Base-by-base conservation (phyloP, 1,140 invertebrate genomes). In the Polypedilum pembai region DNA sequence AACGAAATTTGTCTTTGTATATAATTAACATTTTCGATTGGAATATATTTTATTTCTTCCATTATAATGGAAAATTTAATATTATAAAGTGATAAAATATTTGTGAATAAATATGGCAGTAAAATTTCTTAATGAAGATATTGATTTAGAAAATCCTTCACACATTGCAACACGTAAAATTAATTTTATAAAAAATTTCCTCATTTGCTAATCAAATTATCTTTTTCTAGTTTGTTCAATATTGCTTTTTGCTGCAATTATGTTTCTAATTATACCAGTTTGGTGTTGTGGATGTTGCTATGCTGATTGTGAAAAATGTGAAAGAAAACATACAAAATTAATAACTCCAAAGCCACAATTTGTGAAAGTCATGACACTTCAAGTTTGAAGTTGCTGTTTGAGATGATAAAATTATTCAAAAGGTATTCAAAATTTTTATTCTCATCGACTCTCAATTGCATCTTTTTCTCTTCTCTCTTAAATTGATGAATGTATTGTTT, bases 351-450 rank as follows among this genome's bases (percentile, higher is more conserved):
- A 56, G 8, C n/a, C 10, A 56, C 45, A 56, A 12, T 56, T 56
- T 56, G 45, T 56, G 12, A 56, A n/a, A 56, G n/a, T 33, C 15
- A 56, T 56, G 45, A 56, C n/a, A 3, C 5, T 33, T 3, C 24
- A 33, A 33, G 24, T 33, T 33, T 33, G 5, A 33, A 3, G 5
- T 33, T 33, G 2, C 5, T 33, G 1, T 56, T 56, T 56, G 45
- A n/a, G n/a, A 56, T 56, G 12, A 4, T n/a, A 56, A 56, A 56
- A 56, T 56, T 45, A 3, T 45, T 15, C 8, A 45, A 15, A 45
- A 45, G 1, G 15, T 45, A 45, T 45, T 82, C 82, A n/a, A n/a
- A n/a, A n/a, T n/a, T n/a, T n/a, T 1, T 33, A 33, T 33, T 33
- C 24, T 33, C 24, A 33, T 33, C 5, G 24, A 33, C 24, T 33